These are phyloP conservation scores for Epistrophella euchroma DNA, from an alignment of 2,888 invertebrate genomes.

Conservation along the genomic window DNA sequence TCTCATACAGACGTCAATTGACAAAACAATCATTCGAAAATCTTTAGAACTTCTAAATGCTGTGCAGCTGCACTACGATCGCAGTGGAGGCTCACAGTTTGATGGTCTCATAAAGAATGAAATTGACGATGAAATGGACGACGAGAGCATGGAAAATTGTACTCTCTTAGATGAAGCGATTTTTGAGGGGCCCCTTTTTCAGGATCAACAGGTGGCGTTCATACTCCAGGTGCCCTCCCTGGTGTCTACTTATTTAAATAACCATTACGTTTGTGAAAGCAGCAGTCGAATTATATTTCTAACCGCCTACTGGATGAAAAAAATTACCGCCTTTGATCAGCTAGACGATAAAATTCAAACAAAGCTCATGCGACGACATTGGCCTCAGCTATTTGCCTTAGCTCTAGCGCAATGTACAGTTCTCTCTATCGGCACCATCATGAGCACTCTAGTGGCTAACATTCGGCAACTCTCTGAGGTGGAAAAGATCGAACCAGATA, in stretches of 20 bases:
- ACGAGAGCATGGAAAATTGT: conserved; percentile 77
- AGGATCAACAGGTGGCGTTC: conserved; percentile 89
- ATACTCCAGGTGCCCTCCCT: conserved; percentile 91
- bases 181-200: conserved; percentile 87
- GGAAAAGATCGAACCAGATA: conserved; percentile 90
- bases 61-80: conserved; percentile 81
- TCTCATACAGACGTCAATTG: conserved; percentile 86
- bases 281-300: conserved; percentile 96
- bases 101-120: conserved; percentile 61
- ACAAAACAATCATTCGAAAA: conserved; percentile 88
- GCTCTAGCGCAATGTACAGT: conserved; percentile 94
- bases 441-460: conserved; percentile 90
- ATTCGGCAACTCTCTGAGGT: conserved; percentile 83
- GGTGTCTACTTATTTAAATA: conserved; percentile 94
- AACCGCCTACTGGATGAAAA: conserved; percentile 94
- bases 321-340: conserved; percentile 92
- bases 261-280: conserved; percentile 97
- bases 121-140: conserved; percentile 77
- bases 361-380: conserved; percentile 92
- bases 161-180: conserved; percentile 80
- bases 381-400: conserved; percentile 96
- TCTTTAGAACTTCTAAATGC: conserved; percentile 88
- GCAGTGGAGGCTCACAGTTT: conserved; percentile 77
- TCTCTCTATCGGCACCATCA: conserved; percentile 91
- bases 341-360: conserved; percentile 94